These are phyloP conservation scores for Pavo muticus DNA, from an alignment of 2,113 vertebrate species.

Conservation along the genomic window DNA sequence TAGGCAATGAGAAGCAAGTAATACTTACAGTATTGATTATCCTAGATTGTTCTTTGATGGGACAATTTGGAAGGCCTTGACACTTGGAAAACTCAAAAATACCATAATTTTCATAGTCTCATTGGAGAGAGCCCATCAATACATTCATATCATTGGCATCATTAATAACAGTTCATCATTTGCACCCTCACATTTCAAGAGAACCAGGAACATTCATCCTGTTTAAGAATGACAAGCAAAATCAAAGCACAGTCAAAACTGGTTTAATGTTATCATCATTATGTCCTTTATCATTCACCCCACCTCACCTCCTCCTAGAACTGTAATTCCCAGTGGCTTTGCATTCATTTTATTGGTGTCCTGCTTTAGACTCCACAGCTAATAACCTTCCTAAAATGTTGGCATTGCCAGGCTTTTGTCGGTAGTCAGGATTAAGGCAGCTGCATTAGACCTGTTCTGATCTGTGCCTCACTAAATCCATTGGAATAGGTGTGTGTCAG, in stretches of 20 bases:
- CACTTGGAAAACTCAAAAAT: neutral
- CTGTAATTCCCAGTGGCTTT: neutral
- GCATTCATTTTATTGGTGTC: neutral
- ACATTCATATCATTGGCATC: neutral
- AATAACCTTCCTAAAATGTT: neutral
- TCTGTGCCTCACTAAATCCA: neutral
- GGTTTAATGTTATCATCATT: neutral
- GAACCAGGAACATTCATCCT: neutral
- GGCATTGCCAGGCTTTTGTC: neutral
- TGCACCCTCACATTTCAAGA: neutral
- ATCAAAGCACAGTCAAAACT: neutral
- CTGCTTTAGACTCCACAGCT: neutral
- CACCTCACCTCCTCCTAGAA: neutral
- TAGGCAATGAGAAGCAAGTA: neutral
- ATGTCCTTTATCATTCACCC: neutral
- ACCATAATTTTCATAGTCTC: neutral
- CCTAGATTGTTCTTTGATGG: neutral
- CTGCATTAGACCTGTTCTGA: neutral
- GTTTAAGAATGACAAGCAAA: neutral
- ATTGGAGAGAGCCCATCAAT: neutral
- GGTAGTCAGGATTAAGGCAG: neutral
- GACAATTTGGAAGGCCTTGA: neutral
- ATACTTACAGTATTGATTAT: neutral
- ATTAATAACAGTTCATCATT: neutral
- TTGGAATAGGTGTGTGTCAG: neutral